Conservation (phyloP, 2,797 vertebrate genomes). For the Phalloptychus januarius region DNA sequence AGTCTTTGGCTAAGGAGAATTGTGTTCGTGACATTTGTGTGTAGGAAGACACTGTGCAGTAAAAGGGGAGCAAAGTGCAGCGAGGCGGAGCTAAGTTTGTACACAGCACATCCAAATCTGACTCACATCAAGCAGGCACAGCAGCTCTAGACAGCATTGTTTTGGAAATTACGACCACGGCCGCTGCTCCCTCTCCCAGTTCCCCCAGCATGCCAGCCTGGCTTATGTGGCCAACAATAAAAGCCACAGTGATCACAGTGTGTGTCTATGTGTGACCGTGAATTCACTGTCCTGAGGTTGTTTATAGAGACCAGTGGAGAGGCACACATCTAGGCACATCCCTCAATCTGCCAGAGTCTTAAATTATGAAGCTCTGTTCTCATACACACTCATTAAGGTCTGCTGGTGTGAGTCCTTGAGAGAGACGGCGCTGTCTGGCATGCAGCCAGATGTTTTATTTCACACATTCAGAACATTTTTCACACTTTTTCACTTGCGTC, state of each 20-base stretch:
- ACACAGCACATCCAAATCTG: slow-evolving; percentile 22
- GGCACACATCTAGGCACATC: slow-evolving; percentile 60
- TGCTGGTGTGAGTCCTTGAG: slow-evolving; percentile 64
- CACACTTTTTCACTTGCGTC: slow-evolving; percentile 48
- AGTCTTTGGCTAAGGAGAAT: neutral
- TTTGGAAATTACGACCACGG: slow-evolving; percentile 45
- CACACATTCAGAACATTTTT: slow-evolving; percentile 70
- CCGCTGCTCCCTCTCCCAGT: slow-evolving; percentile 31
- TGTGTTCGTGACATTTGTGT: slow-evolving; percentile 9
- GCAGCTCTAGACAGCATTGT: slow-evolving; percentile 32
- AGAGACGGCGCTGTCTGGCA: slow-evolving; percentile 65
- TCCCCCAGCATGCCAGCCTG: slow-evolving; percentile 51
- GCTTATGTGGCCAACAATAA: slow-evolving; percentile 51
- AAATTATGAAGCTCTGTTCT: slow-evolving; percentile 66
- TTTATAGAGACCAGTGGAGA: slow-evolving; percentile 44
- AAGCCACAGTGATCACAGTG: slow-evolving; percentile 43
- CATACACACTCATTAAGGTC: slow-evolving; percentile 72
- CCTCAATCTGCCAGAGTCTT: slow-evolving; percentile 58
- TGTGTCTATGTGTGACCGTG: slow-evolving; percentile 25
- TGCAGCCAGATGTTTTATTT: slow-evolving; percentile 73
- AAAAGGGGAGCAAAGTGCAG: neutral
- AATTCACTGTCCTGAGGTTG: slow-evolving; percentile 44
- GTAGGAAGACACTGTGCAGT: neutral
- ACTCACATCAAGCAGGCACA: slow-evolving; percentile 16
- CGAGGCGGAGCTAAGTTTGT: slow-evolving; percentile 7